Conservation (phyloP, 1,140 invertebrate species). For the Zaprionus taronus region DNA sequence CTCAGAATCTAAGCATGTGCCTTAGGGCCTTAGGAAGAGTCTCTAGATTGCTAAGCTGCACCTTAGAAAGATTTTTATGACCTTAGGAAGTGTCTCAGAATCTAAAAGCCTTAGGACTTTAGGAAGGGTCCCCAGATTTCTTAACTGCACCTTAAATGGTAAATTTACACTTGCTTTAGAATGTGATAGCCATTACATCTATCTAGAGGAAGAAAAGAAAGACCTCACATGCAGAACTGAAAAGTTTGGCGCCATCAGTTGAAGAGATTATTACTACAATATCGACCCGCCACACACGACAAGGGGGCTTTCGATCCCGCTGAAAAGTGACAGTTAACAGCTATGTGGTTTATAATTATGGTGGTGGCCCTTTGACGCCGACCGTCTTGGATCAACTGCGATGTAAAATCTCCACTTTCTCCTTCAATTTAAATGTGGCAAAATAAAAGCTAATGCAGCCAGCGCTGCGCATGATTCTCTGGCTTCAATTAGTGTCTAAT, state of each 20-base stretch:
- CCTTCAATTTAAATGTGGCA: slow-evolving; percentile 47
- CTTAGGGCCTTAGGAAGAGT: no score
- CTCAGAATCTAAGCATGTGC: no score
- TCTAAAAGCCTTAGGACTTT: no score
- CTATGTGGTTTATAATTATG: slow-evolving; percentile 1
- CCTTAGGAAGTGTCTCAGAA: no score
- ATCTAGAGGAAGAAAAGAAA: neutral
- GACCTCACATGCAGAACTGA: neutral
- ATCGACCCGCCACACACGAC: neutral
- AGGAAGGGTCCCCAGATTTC: no score
- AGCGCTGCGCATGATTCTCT: slow-evolving; percentile 31
- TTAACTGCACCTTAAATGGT: no score
- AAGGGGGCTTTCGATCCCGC: neutral
- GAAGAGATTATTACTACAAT: neutral
- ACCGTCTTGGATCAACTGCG: neutral
- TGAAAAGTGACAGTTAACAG: slow-evolving; percentile 10
- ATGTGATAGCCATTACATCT: neutral
- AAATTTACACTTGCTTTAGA: neutral
- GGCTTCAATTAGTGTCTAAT: slow-evolving; percentile 71
- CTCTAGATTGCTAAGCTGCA: no score
- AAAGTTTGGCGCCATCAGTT: neutral
- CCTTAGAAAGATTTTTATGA: no score
- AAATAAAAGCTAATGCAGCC: slow-evolving; percentile 7
- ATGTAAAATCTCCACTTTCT: slow-evolving; percentile 63
- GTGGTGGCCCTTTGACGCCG: neutral